Evolutionary conservation across 2,797 vertebrate species (phyloP), one percentile per base, ranked within the genome.

Genomic region (Coreius guichenoti): DNA sequence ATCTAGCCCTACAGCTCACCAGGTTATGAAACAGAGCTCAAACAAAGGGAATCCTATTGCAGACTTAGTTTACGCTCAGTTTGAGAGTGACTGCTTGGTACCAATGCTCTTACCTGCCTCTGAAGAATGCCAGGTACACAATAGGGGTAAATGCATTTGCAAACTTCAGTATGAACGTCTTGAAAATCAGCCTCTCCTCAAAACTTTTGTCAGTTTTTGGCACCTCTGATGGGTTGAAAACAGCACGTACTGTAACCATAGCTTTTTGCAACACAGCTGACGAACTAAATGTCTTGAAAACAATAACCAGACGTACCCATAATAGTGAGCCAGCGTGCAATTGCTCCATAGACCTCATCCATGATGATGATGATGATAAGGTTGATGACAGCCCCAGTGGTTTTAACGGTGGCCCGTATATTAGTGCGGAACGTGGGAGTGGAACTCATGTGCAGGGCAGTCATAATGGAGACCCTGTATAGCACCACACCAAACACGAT

Each of bases 171-270:
- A 99, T 91, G 87, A 99, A 99, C 0, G 97, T 96, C 93, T 99
- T 99, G 87, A 98, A 96, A 91, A 98, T 99, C 85, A 99, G 95
- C 33, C 97, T 91, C 86, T 99, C 97, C 86, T 99, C 98, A 0
- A 97, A 99, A 89, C 95, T 99, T 91, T 97, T 98, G 93, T 99
- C 98, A 0, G 98, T 99, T 94, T 99, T 99, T 68, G 98, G 98
- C 58, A 99, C 97, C 96, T 99, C 98, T 99, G 93, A 80, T 92
- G 90, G 26, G 82, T 86, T 92, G 0, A 86, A 75, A 79, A 65
- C 54, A 69, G 23, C 19, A 69, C n/a, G 1, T 36, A 49, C 3
- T 68, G 36, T 39, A 33, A 82, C 21, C 17, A 69, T 16, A 39
- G 2, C 9, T 17, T 61, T 73, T 73, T 82, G 49, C 26, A 58